phyloP scores from a whole-genome alignment of 53 echinoderm and acorn worm species.

The Paracentrotus lividus region DNA sequence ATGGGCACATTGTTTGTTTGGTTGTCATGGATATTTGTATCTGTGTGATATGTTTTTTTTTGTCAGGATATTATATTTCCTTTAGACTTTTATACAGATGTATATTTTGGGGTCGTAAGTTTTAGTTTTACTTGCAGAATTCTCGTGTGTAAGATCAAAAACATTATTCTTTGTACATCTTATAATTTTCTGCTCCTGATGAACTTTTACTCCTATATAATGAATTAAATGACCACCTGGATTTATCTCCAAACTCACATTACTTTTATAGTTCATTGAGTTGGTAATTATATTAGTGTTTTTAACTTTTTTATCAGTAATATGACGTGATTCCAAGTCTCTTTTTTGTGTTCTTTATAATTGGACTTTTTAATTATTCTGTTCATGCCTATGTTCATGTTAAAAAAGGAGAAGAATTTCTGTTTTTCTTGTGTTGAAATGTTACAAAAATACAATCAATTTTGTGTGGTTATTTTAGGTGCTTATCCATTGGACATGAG shows the following conservation, averaged over 20 bases:
- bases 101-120: conserved; percentile 30
- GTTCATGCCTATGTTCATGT: no score
- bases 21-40: conserved; percentile 66
- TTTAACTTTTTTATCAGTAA: background rate
- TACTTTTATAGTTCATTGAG: background rate
- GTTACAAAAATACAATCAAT: background rate
- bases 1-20: conserved; percentile 64
- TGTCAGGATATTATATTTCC: conserved; percentile 26
- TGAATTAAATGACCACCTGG: background rate
- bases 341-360: background rate
- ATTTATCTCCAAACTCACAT: background rate
- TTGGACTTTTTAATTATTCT: background rate
- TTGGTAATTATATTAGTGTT: background rate
- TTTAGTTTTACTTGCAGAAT: background rate
- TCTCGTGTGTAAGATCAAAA: background rate
- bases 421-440: no score
- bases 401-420: no score
- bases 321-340: background rate
- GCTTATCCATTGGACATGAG: conserved; percentile 49
- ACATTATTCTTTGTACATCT: conserved; percentile 17
- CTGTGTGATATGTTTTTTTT: conserved; percentile 45
- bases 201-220: background rate
- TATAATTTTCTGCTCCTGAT: background rate
- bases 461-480: background rate
- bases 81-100: conserved; percentile 38